Evolutionary conservation across 1,140 invertebrate genomes (phyloP), one percentile per base, ranked within the genome.

Genomic region (Conus betulinus): DNA sequence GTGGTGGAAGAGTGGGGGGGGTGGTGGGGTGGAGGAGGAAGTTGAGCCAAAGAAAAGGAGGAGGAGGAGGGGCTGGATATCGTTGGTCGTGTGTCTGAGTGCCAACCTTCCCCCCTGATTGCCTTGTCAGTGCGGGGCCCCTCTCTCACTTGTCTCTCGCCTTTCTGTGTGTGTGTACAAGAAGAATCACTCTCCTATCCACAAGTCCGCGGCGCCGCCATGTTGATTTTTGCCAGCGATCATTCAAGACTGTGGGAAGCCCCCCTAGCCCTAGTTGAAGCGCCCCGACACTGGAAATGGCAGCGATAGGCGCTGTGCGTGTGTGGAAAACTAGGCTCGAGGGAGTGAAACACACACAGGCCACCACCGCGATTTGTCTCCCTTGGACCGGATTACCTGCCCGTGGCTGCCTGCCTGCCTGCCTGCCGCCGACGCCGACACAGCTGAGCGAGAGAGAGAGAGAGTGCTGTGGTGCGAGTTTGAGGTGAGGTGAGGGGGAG

Each of bases 211-310:
- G 0, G 84, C 23, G 84, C 84, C 84, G 84, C 84, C 84, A 85
- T 85, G 84, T 85, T 85, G 84, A 85, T 85, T 85, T 85, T 63
- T 85, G 84, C 84, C 23, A 67, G 84, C 84, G 67, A 85, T 85
- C 84, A 85, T 85, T 85, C 84, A 85, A 85, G 84, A 67, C 84
- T 55, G 25, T 5, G 82, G 82, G 82, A 55, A 23, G 67, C 57
- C 15, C 57, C 55, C 57, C 57, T 60, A 0, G 17, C 2, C 84
- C 27, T 25, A 39, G 57, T 85, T 85, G n/a, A 67, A 57, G 84
- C 39, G 55, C 25, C 20, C 60, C 17, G 84, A 39, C 10, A 85
- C 84, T 85, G 53, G 84, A 39, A 67, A 67, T 85, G 84, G 84
- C 60, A 85, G 84, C 84, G 11, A 8, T n/a, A 55, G 23, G 7